These are phyloP conservation scores for Miltochrista miniata DNA, from an alignment of 2,888 invertebrate species.

Conservation along the genomic window DNA sequence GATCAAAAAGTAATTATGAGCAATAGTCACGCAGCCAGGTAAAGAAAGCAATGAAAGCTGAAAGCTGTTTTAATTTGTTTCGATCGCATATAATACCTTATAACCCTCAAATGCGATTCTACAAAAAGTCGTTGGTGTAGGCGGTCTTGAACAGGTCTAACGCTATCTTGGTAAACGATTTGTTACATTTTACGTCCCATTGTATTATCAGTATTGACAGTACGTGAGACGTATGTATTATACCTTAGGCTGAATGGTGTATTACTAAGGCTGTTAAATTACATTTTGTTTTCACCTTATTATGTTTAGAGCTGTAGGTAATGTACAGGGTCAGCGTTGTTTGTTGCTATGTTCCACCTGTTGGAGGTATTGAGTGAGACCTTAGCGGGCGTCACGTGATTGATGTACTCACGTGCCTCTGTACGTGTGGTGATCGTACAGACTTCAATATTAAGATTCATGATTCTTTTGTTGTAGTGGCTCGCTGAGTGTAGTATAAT, in stretches of 20 bases:
- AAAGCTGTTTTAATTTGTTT: no score
- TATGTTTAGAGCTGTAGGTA: no score
- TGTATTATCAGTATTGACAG: slow-evolving; percentile 14
- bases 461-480: no score
- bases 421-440: neutral
- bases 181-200: slow-evolving; percentile 32
- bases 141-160: slow-evolving; percentile 1
- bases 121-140: slow-evolving; percentile 1
- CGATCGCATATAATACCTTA: no score
- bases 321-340: neutral
- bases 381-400: neutral
- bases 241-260: slow-evolving; percentile 4
- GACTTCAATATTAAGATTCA: no score
- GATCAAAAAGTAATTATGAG: no score
- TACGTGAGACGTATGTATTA: slow-evolving; percentile 11
- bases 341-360: neutral
- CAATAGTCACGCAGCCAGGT: no score
- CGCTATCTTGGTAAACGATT: slow-evolving; percentile 25
- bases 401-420: neutral
- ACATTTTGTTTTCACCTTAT: neutral
- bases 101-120: neutral
- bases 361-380: neutral
- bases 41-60: no score
- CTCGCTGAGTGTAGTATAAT: no score
- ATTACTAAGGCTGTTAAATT: slow-evolving; percentile 4